These are phyloP conservation scores for Berghia stephanieae DNA, from an alignment of 1,140 invertebrate species.

Conservation along the genomic window DNA sequence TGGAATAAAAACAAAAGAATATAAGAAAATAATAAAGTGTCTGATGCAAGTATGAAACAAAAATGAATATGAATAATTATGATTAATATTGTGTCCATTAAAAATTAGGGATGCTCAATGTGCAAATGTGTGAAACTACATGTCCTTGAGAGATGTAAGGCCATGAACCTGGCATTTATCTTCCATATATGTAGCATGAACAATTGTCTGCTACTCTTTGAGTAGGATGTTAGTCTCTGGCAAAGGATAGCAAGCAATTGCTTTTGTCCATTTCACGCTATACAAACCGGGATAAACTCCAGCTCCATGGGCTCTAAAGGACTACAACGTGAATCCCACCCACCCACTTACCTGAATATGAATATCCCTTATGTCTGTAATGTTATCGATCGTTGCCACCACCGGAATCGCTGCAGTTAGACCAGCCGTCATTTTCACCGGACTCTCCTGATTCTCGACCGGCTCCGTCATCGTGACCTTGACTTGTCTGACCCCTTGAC, in stretches of 20 bases:
- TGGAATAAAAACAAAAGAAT: constrained; percentile 19
- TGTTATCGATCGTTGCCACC: constrained; percentile 84
- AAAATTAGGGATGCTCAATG: no score
- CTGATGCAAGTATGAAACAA: background rate
- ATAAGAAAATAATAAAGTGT: background rate
- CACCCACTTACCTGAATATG: constrained; percentile 77
- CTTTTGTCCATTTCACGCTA: no score
- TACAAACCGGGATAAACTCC: no score
- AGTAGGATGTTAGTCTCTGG: no score
- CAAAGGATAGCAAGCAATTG: no score
- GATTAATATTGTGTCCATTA: no score
- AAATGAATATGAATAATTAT: no score
- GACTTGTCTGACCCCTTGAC: constrained; percentile 68
- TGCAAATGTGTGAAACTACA: no score
- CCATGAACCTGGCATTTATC: no score
- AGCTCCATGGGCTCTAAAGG: background rate
- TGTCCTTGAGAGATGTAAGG: no score
- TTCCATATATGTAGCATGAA: no score
- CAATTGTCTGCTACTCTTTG: no score
- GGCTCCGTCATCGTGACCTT: constrained; percentile 86
- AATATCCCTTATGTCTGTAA: constrained; percentile 78
- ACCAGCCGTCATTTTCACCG: constrained; percentile 93
- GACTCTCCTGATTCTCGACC: constrained; percentile 81
- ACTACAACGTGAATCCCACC: background rate
- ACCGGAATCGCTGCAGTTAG: constrained; percentile 85